These are phyloP conservation scores for Syngnathus rostellatus DNA, from an alignment of 2,797 vertebrate species.

Conservation along the genomic window DNA sequence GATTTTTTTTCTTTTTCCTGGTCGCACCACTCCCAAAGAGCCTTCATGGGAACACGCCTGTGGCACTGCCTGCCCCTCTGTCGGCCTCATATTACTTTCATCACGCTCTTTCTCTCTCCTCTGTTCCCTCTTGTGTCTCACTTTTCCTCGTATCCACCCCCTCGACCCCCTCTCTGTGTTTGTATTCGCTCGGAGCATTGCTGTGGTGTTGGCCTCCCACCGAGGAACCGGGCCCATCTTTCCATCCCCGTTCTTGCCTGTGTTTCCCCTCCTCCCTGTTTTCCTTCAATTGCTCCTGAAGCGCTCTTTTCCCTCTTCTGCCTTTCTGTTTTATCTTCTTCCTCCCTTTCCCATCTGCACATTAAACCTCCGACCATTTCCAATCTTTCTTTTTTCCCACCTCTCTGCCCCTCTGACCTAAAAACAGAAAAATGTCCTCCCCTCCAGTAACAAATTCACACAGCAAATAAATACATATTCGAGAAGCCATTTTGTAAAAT, in stretches of 20 bases:
- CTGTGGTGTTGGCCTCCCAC: constrained; percentile 55
- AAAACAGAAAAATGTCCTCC: constrained; percentile 50
- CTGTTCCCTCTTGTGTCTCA: constrained; percentile 47
- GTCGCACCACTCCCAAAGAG: constrained; percentile 61
- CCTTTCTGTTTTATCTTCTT: constrained; percentile 24
- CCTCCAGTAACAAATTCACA: constrained; percentile 49
- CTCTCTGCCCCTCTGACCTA: constrained; percentile 34
- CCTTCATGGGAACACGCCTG: constrained; percentile 59
- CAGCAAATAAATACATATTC: constrained; percentile 30
- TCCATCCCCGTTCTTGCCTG: constrained; percentile 46
- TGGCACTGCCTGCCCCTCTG: constrained; percentile 56
- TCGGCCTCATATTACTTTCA: constrained; percentile 59
- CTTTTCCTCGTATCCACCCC: constrained; percentile 48
- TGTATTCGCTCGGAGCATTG: constrained; percentile 54
- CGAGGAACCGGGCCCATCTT: constrained; percentile 54
- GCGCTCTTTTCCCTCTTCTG: constrained; percentile 39
- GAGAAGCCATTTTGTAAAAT: constrained; percentile 57
- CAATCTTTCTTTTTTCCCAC: constrained; percentile 25
- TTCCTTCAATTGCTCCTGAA: constrained; percentile 47
- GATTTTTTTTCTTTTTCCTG: constrained; percentile 41
- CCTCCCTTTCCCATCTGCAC: constrained; percentile 24
- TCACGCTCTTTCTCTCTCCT: constrained; percentile 39
- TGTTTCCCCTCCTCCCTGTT: constrained; percentile 34
- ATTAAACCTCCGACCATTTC: constrained; percentile 17
- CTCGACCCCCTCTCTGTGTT: constrained; percentile 41